These are phyloP conservation scores for Pseudanteris insignis DNA, from an alignment of 2,888 invertebrate genomes.

Conservation along the genomic window DNA sequence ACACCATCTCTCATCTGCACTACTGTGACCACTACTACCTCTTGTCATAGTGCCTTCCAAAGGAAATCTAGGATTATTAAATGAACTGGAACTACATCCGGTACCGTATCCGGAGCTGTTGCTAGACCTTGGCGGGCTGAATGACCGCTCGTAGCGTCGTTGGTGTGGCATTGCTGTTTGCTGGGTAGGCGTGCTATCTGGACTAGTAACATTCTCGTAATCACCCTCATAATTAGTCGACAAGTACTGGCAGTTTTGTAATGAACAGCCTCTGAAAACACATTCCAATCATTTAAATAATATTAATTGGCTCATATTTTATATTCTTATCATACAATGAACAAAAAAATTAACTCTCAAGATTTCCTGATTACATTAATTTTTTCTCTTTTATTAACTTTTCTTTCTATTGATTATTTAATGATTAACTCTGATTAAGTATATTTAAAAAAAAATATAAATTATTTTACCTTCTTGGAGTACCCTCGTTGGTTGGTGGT, in stretches of 20 bases:
- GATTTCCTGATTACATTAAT: background rate
- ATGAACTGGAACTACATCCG: constrained; percentile 69
- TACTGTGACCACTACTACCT: constrained; percentile 73
- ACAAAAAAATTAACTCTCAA: no score
- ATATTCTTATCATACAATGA: no score
- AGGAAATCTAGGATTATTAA: constrained; percentile 64
- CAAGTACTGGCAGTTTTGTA: constrained; percentile 74
- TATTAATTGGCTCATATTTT: no score
- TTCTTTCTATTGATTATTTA: no score
- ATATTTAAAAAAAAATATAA: background rate
- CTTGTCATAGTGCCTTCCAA: constrained; percentile 72
- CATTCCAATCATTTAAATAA: constrained; percentile 12
- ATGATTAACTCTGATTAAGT: no score
- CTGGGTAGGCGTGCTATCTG: constrained; percentile 63
- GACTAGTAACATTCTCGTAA: constrained; percentile 75
- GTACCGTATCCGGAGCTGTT: constrained; percentile 88
- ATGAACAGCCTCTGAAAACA: constrained; percentile 70
- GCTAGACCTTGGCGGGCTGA: constrained; percentile 81
- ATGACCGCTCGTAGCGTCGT: constrained; percentile 77
- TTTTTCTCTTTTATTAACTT: no score
- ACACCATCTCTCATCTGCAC: constrained; percentile 74
- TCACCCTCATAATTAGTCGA: constrained; percentile 73
- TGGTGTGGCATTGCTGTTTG: constrained; percentile 72
- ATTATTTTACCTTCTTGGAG: constrained; percentile 71
- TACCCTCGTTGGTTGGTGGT: constrained; percentile 77